phyloP scores from a whole-genome alignment of 2,113 vertebrate genomes.

The Mastomys natalensis region DNA sequence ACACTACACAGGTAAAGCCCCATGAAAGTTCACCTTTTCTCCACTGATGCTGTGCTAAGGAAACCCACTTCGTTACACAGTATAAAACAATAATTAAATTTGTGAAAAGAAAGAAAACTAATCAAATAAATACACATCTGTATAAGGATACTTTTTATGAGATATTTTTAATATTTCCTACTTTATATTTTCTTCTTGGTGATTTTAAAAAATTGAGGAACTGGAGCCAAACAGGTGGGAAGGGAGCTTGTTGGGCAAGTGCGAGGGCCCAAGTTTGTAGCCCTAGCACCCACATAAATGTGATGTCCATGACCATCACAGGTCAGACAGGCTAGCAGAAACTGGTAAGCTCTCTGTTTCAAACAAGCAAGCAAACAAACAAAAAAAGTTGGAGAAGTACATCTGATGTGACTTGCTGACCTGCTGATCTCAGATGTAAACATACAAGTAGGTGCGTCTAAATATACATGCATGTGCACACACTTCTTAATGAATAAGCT shows the following conservation, averaged over 20 bases:
- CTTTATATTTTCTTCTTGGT: slow-evolving; percentile 4
- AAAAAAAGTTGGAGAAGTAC: too few species aligned
- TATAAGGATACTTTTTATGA: neutral
- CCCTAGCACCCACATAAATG: neutral
- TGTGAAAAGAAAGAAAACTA: slow-evolving; percentile 42
- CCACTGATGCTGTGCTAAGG: neutral
- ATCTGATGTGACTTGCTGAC: neutral
- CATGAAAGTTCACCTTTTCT: neutral
- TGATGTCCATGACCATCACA: neutral
- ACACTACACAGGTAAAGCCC: neutral
- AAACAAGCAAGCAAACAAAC: neutral
- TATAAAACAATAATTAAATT: slow-evolving; percentile 32
- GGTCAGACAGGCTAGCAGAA: neutral
- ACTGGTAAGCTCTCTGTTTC: neutral
- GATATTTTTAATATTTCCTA: neutral
- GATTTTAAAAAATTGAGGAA: neutral
- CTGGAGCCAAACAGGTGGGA: neutral
- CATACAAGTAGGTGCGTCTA: neutral
- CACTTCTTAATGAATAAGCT: neutral
- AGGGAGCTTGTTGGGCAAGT: neutral
- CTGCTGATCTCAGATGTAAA: neutral
- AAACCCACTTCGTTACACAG: neutral
- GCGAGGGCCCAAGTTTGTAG: too few species aligned
- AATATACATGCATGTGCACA: neutral
- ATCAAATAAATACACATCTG: slow-evolving; percentile 22